Percentiles rank a stretch among this genome's conserved stretches.
phyloP scores from a whole-genome alignment of 2,797 vertebrate species.

The Danio albolineatus region DNA sequence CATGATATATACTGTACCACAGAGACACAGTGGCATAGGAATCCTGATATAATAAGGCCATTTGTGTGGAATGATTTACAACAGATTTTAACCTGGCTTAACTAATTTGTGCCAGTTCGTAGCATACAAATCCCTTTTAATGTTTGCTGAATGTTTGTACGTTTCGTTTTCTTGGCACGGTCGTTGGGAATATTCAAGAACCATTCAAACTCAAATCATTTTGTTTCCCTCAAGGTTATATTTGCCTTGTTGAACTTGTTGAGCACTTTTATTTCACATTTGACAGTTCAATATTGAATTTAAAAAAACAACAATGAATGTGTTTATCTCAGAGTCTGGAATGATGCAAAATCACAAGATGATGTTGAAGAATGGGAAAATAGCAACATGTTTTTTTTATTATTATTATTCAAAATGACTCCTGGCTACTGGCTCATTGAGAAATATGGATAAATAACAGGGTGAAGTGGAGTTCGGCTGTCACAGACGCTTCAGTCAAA shows the following conservation, averaged over 20 bases:
- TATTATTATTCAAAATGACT: neutral
- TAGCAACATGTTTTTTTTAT: neutral
- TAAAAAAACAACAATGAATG: neutral
- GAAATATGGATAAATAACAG: neutral
- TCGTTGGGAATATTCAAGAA: neutral
- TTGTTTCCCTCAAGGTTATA: neutral
- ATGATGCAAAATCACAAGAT: constrained; percentile 17
- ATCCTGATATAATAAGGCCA: too few species aligned
- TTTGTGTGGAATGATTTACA: too few species aligned
- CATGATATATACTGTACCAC: too few species aligned
- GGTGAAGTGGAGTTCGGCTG: neutral
- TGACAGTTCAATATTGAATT: neutral
- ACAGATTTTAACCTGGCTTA: too few species aligned
- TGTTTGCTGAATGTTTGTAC: too few species aligned
- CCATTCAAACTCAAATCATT: neutral
- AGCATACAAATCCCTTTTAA: too few species aligned
- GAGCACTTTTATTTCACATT: neutral
- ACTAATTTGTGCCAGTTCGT: too few species aligned
- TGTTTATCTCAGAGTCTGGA: neutral
- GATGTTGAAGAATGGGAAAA: neutral
- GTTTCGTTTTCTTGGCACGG: neutral
- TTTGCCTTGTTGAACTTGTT: neutral
- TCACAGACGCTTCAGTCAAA: neutral
- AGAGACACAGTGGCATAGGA: too few species aligned
- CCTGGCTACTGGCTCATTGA: neutral